Base-by-base conservation (phyloP, 2,797 vertebrate species). In the Mormyrus hasselquistii region DNA sequence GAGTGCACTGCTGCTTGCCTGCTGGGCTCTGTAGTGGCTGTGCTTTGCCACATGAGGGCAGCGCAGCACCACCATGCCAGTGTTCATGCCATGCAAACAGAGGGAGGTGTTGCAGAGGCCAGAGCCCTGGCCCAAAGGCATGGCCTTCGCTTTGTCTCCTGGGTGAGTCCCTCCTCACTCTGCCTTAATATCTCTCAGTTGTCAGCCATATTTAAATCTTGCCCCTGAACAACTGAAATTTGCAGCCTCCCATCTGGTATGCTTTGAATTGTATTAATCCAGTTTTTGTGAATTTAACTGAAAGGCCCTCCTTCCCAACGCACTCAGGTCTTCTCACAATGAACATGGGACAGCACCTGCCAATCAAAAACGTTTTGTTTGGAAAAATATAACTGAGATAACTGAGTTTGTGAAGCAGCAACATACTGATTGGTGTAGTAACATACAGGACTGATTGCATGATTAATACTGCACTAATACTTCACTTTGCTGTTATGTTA, bases 31-130 rank as follows among this genome's bases (percentile, higher is more conserved):
- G 97, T 96, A 96, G 95, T 97, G 94, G 93, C 95, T 92, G 90
- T 92, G 92, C 88, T 93, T 93, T 95, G 96, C 97, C 98, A 97
- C 97, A 96, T 96, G 97, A 96, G 97, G 97, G 98, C 98, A 97
- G 97, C 95, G 90, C 95, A 95, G 96, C 95, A 97, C 97, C 95
- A 96, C 97, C 91, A 91, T 95, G 94, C 90, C 92, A 92, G 92
- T 97, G 94, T 96, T 97, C 95, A 95, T 62, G 92, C 93, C 22
- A 91, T 96, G 91, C 95, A 96, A 94, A 95, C 96, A 94, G 95
- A 96, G 91, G 95, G 96, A 95, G 96, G 96, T 94, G 93, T 94
- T 94, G 91, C 91, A 93, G 95, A 94, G 88, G 96, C 94, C 92
- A 95, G 93, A 95, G 94, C 94, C 93, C 94, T 97, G 96, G 96